Conservation (phyloP, 2,888 invertebrate genomes). For the Polyommatus iphigenia region DNA sequence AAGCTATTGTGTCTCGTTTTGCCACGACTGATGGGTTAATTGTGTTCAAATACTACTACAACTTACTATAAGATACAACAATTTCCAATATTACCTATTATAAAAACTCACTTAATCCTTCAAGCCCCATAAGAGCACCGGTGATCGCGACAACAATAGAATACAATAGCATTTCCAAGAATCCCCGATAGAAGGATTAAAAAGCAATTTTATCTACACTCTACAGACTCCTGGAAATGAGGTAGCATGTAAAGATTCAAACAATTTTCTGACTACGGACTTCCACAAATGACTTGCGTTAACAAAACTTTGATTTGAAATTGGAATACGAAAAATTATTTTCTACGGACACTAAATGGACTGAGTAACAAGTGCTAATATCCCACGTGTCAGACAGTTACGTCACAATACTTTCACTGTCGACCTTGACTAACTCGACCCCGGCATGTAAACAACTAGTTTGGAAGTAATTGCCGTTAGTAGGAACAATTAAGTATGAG, state of each 20-base stretch:
- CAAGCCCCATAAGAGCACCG: too few relatives aligned
- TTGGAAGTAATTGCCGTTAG: not conserved
- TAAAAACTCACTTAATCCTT: too few relatives aligned
- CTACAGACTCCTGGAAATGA: not conserved
- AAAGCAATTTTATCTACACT: not conserved
- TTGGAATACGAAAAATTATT: not conserved
- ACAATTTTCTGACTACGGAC: not conserved
- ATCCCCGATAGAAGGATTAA: too few relatives aligned
- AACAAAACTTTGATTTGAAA: not conserved
- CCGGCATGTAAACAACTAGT: constrained; percentile 17
- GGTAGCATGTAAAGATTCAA: not conserved
- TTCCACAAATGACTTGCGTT: not conserved
- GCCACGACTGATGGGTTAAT: too few relatives aligned
- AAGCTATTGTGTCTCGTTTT: too few relatives aligned
- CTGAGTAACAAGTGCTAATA: constrained; percentile 6
- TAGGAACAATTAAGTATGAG: not conserved
- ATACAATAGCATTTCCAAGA: too few relatives aligned
- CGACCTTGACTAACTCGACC: constrained; percentile 41
- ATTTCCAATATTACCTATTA: too few relatives aligned
- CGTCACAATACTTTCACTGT: constrained; percentile 38
- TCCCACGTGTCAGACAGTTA: not conserved
- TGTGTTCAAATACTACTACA: too few relatives aligned
- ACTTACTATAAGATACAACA: too few relatives aligned
- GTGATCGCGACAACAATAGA: too few relatives aligned
- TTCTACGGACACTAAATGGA: not conserved